Conservation (phyloP, 2,888 invertebrate genomes). For the Leptarthrus brevirostris region DNA sequence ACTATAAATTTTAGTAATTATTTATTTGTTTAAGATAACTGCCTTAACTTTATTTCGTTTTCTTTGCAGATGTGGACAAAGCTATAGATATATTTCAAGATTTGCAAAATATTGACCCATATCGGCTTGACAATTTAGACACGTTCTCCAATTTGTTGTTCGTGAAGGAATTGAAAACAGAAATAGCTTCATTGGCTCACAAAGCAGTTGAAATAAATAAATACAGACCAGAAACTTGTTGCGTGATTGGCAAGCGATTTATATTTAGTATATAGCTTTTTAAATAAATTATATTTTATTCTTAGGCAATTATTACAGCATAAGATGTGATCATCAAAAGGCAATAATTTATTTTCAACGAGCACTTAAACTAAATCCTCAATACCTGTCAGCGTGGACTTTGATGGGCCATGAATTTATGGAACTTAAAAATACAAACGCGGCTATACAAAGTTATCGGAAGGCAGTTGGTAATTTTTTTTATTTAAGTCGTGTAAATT, state of each 20-base stretch:
- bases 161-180: slow-evolving; percentile 91
- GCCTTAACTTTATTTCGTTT: slow-evolving; percentile 3
- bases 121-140: slow-evolving; percentile 94
- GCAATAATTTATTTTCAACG: slow-evolving; percentile 97
- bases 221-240: slow-evolving; percentile 97
- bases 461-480: slow-evolving; percentile 85
- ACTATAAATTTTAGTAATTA: no score
- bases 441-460: slow-evolving; percentile 97
- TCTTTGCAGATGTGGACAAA: slow-evolving; percentile 81
- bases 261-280: no score
- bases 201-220: slow-evolving; percentile 94
- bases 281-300: no score
- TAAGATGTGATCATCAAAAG: slow-evolving; percentile 95
- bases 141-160: slow-evolving; percentile 96
- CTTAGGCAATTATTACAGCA: slow-evolving; percentile 95
- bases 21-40: not conserved
- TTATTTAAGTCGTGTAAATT: not conserved
- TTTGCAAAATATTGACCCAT: slow-evolving; percentile 89
- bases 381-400: slow-evolving; percentile 96
- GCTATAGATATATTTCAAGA: slow-evolving; percentile 87
- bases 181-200: slow-evolving; percentile 93
- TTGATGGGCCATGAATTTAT: slow-evolving; percentile 99
- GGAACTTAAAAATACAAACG: slow-evolving; percentile 98
- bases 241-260: slow-evolving; percentile 86
- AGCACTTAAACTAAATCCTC: slow-evolving; percentile 92